Base-by-base conservation (phyloP, 1,140 invertebrate species). In the Platyscapa corneri region DNA sequence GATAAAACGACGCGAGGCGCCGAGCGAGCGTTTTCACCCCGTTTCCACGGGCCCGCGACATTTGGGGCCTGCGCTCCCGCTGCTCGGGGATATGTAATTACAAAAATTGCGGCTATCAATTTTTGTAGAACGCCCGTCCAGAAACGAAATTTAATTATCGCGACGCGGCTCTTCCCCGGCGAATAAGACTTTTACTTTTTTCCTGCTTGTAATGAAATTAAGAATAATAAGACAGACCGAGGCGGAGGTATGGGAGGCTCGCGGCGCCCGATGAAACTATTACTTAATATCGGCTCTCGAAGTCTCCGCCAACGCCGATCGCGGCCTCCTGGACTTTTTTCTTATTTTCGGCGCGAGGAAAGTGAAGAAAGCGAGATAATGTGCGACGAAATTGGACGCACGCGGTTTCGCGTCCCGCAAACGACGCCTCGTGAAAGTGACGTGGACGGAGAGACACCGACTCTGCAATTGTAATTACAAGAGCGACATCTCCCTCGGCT, bases 391-490 rank as follows among this genome's bases (percentile, higher is more conserved):
- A 75, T 75, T 32, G 20, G 74, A 3, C 79, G 65, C 79, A 12
- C 46, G 67, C 46, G 32, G 0, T 67, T 1, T 67, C 18, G 39
- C 37, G 60, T 83, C 64, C 53, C 42, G 81, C 27, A 83, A 83
- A 83, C n/a, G n/a, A 60, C 60, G 49, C 46, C 81, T 83, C 81
- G 70, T 75, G 74, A 82, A 82, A 82, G 65, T 23, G 79, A 72
- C 79, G 64, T 30, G 20, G 30, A 20, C 56, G 32, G 37, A 46
- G 56, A 70, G 46, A 80, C 27, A 60, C 7, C 27, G 27, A 60
- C 23, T 2, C 23, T 27, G 56, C 2, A 23, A 67, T 23, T 82
- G 67, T 67, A 82, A 82, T 74, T 74, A 74, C 46, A 27, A 32
- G 65, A 56, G 27, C 56, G 56, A 32, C 56, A 7, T 81, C 20